Evolutionary conservation across 2,888 invertebrate genomes (phyloP), one percentile per base, ranked within the genome.

Genomic region (Conchocele bisecta): DNA sequence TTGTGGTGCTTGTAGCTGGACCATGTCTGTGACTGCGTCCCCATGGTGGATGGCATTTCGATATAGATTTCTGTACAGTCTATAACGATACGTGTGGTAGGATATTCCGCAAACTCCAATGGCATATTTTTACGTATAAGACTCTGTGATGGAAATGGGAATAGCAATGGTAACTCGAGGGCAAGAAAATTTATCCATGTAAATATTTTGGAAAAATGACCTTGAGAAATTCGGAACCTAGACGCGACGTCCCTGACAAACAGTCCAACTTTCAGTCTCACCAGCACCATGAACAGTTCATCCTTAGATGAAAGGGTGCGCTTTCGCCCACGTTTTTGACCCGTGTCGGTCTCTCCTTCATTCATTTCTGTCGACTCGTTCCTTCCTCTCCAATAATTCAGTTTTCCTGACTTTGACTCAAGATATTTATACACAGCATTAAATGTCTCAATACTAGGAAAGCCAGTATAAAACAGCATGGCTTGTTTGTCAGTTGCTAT

Each of bases 1-100:
- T 79, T 78, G 29, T 75, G 60, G 48, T 70, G 70, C 37, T 81
- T 79, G 44, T 79, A 82, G 35, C 66, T 64, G 17, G 81, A 82
- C 59, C 66, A 82, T 31, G 60, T 69, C 51, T 78, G 58, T 3
- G 65, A 61, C 48, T 75, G 67, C 6, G 51, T 29, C 31, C 37
- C 13, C 56, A 65, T 63, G 28, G 60, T 13, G 37, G 64, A 64
- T 17, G 74, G 58, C 9, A 59, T 33, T 51, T 74, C 59, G 15
- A 63, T 51, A 54, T 44, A 67, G 3, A 72, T 37, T 51, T 67
- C 67, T 17, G 60, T 60, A 26, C 66, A 71, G 26, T 71, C 59
- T 7, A 64, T 39, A 28, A 72, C 48, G 22, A 63, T 46, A 31
- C 67, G 41, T 51, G 72, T 72, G 13, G 61, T 61, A 7, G 57